phyloP scores from a whole-genome alignment of 2,888 invertebrate genomes.

The Lepas anatifera region DNA sequence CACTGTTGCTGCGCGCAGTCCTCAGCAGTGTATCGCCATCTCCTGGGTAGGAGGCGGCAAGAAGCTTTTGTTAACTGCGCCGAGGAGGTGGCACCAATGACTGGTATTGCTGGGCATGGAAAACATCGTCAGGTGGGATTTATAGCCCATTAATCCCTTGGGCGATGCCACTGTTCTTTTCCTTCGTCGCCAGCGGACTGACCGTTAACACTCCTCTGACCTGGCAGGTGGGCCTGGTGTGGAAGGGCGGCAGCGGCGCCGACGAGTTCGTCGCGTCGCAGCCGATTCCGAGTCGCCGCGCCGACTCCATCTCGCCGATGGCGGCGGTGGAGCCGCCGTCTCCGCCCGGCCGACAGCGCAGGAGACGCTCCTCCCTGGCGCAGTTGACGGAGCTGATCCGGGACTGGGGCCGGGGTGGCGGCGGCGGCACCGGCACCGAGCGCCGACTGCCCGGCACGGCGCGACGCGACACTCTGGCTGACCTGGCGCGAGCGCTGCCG shows the following conservation, averaged over 20 bases:
- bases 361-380: constrained; percentile 71
- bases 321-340: constrained; percentile 56
- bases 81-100: too few relatives aligned
- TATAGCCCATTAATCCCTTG: too few relatives aligned
- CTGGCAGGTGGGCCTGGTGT: constrained; percentile 75
- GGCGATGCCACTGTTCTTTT: too few relatives aligned
- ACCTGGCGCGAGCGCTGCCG: constrained; percentile 65
- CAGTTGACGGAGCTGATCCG: constrained; percentile 76
- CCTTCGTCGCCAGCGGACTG: too few relatives aligned
- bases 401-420: constrained; percentile 54
- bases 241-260: constrained; percentile 90
- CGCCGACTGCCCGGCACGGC: constrained; percentile 40
- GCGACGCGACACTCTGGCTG: constrained; percentile 74
- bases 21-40: too few relatives aligned
- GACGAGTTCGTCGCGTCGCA: constrained; percentile 52
- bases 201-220: too few relatives aligned
- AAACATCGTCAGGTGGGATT: too few relatives aligned
- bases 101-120: too few relatives aligned
- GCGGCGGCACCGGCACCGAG: not conserved
- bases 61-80: too few relatives aligned
- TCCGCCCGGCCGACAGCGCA: constrained; percentile 35
- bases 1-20: too few relatives aligned
- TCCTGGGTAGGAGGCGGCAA: too few relatives aligned
- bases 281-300: constrained; percentile 35
- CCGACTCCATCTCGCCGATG: constrained; percentile 86